phyloP scores from a whole-genome alignment of 2,113 vertebrate genomes.

The Psittacus erithacus region DNA sequence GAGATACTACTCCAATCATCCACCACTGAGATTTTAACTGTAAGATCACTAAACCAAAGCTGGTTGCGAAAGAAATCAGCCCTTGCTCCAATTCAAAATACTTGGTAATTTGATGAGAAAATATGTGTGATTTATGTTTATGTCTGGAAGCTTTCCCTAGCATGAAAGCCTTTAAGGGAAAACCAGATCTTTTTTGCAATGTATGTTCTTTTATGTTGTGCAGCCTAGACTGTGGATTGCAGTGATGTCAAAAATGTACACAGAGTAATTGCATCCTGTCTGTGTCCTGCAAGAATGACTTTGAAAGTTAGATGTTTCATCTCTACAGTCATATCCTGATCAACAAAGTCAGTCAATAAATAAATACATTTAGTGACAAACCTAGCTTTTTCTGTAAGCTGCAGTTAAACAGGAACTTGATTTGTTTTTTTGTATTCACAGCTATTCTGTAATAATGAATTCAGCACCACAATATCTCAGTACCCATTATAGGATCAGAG shows the following conservation, averaged over 20 bases:
- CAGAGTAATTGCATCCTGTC: constrained; percentile 61
- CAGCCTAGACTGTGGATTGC: constrained; percentile 29
- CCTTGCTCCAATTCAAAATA: background rate
- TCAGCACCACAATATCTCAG: constrained; percentile 25
- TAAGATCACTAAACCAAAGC: background rate
- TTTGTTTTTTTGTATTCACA: constrained; percentile 63
- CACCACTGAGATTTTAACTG: background rate
- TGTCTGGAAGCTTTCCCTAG: constrained; percentile 52
- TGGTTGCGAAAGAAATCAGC: background rate
- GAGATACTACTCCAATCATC: background rate
- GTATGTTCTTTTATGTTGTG: constrained; percentile 62
- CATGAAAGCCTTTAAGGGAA: constrained; percentile 44
- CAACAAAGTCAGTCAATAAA: constrained; percentile 70
- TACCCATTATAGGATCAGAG: constrained; percentile 62
- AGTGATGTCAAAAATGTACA: constrained; percentile 68
- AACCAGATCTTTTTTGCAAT: constrained; percentile 37
- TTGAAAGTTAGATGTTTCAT: constrained; percentile 74
- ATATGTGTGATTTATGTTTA: constrained; percentile 18
- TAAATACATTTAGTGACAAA: constrained; percentile 70
- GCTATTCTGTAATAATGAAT: constrained; percentile 57
- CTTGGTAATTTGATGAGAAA: constrained; percentile 4
- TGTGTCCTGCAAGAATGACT: constrained; percentile 60
- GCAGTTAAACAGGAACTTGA: constrained; percentile 65
- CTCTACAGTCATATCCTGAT: constrained; percentile 71
- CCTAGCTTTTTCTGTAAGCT: constrained; percentile 57